Percentiles rank a stretch among this genome's conserved stretches.
phyloP scores from a whole-genome alignment of 2,888 invertebrate species.

The Anthoptus insignis region DNA sequence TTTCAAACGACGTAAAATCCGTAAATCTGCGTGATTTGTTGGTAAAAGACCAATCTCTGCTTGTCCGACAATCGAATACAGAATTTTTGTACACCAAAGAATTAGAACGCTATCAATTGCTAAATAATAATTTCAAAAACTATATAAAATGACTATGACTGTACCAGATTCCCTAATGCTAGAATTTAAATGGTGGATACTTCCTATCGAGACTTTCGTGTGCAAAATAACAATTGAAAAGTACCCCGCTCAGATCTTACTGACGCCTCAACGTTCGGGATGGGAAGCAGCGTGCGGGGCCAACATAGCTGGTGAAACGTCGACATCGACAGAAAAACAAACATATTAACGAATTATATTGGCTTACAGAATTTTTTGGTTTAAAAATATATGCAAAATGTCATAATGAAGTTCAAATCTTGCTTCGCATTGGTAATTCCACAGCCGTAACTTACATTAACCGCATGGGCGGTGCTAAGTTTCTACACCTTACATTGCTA shows the following conservation, averaged over 20 bases:
- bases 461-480: slow-evolving; percentile 36
- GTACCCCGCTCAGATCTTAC: slow-evolving; percentile 29
- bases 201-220: not conserved
- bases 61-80: slow-evolving; percentile 18
- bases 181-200: not conserved
- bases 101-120: slow-evolving; percentile 21
- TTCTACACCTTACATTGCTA: slow-evolving; percentile 30
- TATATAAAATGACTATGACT: not conserved
- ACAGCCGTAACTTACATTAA: slow-evolving; percentile 39
- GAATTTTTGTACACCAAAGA: slow-evolving; percentile 20
- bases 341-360: slow-evolving; percentile 33
- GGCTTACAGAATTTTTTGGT: slow-evolving; percentile 35
- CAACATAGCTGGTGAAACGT: not conserved
- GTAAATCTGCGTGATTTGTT: slow-evolving; percentile 38
- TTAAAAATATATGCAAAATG: slow-evolving; percentile 35
- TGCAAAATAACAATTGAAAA: slow-evolving; percentile 6
- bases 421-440: not conserved
- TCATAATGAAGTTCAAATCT: not conserved
- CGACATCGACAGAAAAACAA: not conserved
- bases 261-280: slow-evolving; percentile 39
- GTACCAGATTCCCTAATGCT: not conserved
- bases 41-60: not conserved
- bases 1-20: slow-evolving; percentile 27
- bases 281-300: slow-evolving; percentile 31
- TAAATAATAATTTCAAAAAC: not conserved